Conservation (phyloP, 2,888 invertebrate species). For the Epinotia demarniana region DNA sequence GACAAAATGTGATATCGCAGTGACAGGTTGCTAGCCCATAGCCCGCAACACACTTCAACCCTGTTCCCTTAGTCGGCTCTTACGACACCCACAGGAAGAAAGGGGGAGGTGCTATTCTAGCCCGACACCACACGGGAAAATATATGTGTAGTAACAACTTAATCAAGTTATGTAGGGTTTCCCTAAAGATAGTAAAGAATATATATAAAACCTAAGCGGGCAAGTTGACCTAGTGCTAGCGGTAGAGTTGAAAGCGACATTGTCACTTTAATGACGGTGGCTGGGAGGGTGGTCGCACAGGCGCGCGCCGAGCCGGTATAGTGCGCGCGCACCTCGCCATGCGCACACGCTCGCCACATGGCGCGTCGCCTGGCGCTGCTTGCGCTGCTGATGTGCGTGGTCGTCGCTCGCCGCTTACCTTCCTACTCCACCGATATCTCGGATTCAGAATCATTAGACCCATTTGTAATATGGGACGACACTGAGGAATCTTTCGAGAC, state of each 20-base stretch:
- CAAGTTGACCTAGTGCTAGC: conserved; percentile 75
- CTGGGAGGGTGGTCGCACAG: conserved; percentile 71
- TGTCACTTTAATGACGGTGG: conserved; percentile 70
- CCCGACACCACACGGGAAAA: no score
- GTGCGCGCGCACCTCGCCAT: conserved; percentile 83
- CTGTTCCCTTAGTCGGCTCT: no score
- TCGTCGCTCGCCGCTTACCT: conserved; percentile 62
- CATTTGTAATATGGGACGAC: conserved; percentile 72
- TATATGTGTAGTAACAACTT: not conserved
- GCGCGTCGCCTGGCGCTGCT: conserved; percentile 84
- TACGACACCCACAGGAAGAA: no score
- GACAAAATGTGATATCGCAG: no score
- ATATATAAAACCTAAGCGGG: conserved; percentile 48
- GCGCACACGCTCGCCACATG: conserved; percentile 81
- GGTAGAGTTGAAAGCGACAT: conserved; percentile 76
- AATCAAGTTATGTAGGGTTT: not conserved
- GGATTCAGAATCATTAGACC: conserved; percentile 69
- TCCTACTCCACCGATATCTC: conserved; percentile 58
- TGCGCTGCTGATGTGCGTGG: conserved; percentile 75
- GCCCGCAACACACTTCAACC: no score
- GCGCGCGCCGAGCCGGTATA: conserved; percentile 63
- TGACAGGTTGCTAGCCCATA: no score
- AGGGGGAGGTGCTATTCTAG: no score
- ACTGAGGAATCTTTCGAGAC: conserved; percentile 70
- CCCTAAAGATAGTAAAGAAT: conserved; percentile 20